Base-by-base conservation (phyloP, 2,113 vertebrate species). In the Etheostoma spectabile region DNA sequence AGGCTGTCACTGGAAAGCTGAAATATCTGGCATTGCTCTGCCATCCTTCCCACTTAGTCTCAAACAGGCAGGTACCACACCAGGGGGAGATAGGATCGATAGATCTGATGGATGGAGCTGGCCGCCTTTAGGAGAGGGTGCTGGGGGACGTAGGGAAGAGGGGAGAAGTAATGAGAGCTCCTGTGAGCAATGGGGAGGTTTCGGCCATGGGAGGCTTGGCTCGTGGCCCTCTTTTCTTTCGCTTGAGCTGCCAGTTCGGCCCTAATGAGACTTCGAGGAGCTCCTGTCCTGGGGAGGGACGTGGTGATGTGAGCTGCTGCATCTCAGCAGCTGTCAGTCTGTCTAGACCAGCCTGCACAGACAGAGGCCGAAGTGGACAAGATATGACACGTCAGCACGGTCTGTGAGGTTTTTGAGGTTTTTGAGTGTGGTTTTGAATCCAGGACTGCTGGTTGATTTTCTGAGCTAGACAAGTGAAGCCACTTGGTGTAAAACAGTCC, bases 41-140 rank as follows among this genome's bases (percentile, higher is more conserved):
- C 88, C 89, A 90, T 92, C 83, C 68, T 86, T 89, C 87, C 80
- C 86, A 90, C 88, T 93, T 94, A 91, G 84, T 83, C 83, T 82
- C 21, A 85, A 74, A 86, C 76, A 89, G 89, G 91, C 88, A 91
- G 87, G 83, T 89, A 89, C 82, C 89, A 82, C 84, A 77, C 62
- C 61, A 56, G 46, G 86, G 74, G 74, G 75, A 74, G 89, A 80
- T 65, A 33, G 72, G 88, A 93, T 93, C 92, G 67, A 93, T 94
- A 68, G 79, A 70, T 49, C 64, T 92, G 92, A 92, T 91, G 86
- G 92, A 94, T 93, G 85, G 87, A 84, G 66, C 81, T 80, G 83
- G 77, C 59, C 73, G 79, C 66, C 84, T 88, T 82, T 56, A 74
- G 42, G 56, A 81, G 79, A n/a, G 48, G n/a, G 55, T 60, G 38